Evolutionary conservation across 2,797 vertebrate genomes (phyloP), one percentile per base, ranked within the genome.

Genomic region (Sciaenops ocellatus): DNA sequence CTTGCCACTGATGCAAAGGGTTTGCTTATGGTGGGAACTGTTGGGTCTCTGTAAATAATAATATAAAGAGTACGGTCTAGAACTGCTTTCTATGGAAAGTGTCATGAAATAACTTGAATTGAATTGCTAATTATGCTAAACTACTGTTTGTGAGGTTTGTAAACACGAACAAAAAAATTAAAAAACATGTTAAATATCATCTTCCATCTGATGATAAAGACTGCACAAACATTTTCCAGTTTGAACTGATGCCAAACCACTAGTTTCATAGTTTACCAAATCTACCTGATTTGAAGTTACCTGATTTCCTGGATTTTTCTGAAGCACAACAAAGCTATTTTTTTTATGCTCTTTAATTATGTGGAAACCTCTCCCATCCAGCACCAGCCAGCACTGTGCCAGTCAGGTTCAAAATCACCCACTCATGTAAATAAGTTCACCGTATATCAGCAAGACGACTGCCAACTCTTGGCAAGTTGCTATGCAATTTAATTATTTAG

Each of bases 401-500:
- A 22, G 42, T 57, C 30, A 34, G 34, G n/a, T 69, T 38, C n/a
- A n/a, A n/a, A 44, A 22, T 60, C n/a, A 12, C 34, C 41, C 47
- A 47, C 54, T 61, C 10, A 52, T 1, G 12, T 6, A 55, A 6
- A 38, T 56, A 47, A 47, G 11, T 61, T 61, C 17, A 52, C 28
- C 41, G 34, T n/a, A 18, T 20, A n/a, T 42, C 46, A 72, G 47
- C n/a, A 24, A 41, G 38, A 28, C 30, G 38, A 24, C 30, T 55
- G 42, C 24, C 44, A 28, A 20, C 30, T 60, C 57, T 48, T 73
- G 59, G 41, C 38, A 70, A 30, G 64, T 56, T 47, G 38, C 46
- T 42, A 0, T 46, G 26, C 20, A 67, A 16, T 77, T 73, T 60
- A n/a, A 59, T 67, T 84, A 59, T 67, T 84, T 16, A 3, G 5